These are phyloP conservation scores for Parasteatoda tepidariorum DNA, from an alignment of 1,140 invertebrate genomes.

Conservation along the genomic window DNA sequence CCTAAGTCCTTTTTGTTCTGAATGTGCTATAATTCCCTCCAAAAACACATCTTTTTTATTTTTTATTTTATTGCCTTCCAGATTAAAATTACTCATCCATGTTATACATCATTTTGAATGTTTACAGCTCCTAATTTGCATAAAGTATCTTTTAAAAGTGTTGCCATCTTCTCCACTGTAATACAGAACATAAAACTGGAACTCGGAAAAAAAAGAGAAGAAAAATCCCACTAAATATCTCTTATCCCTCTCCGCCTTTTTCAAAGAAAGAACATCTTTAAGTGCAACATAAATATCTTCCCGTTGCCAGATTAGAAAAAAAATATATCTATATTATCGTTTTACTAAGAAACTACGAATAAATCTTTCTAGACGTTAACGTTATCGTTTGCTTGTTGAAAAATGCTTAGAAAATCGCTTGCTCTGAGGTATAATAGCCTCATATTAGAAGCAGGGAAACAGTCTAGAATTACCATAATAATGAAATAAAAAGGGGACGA, in stretches of 20 bases:
- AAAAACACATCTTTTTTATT: not conserved
- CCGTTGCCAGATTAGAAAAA: not conserved
- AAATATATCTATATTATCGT: not conserved
- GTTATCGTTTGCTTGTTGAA: conserved; percentile 15
- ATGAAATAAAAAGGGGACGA: conserved; percentile 18
- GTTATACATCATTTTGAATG: not conserved
- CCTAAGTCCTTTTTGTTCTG: too few relatives aligned
- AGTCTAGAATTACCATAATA: conserved; percentile 43
- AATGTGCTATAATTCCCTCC: too few relatives aligned
- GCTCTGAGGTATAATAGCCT: not conserved
- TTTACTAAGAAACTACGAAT: conserved; percentile 6
- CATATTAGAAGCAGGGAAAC: conserved; percentile 22
- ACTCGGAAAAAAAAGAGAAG: not conserved
- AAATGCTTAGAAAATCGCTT: not conserved
- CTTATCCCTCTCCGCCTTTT: not conserved
- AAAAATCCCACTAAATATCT: not conserved
- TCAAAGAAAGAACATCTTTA: conserved; percentile 2
- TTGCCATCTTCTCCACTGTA: not conserved
- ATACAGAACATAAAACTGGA: not conserved
- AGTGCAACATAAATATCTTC: conserved; percentile 13
- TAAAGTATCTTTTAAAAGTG: not conserved
- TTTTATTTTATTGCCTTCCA: not conserved
- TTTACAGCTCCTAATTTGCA: not conserved
- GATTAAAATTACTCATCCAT: not conserved
- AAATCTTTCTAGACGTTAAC: conserved; percentile 24